These are phyloP conservation scores for Acanthochromis polyacanthus DNA, from an alignment of 2,113 vertebrate genomes.

Conservation along the genomic window DNA sequence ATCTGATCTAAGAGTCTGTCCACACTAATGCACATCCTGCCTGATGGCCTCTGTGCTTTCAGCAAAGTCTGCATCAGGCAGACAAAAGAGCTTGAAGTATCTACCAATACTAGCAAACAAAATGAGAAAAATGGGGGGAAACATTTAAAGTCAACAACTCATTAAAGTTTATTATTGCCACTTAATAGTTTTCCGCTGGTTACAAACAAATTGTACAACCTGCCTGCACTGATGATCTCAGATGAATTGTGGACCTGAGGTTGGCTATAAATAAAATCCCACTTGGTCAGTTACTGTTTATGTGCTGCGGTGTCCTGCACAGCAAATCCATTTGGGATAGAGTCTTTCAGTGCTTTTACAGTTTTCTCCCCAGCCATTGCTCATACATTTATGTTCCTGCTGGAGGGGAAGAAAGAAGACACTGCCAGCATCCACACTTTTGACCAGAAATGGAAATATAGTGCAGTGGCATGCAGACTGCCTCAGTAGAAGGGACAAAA, in stretches of 20 bases:
- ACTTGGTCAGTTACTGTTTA: conserved; percentile 7
- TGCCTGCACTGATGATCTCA: background rate
- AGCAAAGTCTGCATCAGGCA: background rate
- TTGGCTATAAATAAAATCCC: conserved; percentile 37
- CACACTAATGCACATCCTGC: background rate
- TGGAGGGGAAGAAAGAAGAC: conserved; percentile 2
- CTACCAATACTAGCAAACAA: background rate
- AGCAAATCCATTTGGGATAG: conserved; percentile 23
- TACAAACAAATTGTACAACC: conserved; percentile 1
- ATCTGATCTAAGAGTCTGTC: background rate
- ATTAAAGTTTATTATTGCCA: background rate
- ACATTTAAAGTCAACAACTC: background rate
- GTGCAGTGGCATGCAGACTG: conserved; percentile 4
- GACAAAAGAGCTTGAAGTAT: background rate
- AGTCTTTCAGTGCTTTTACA: conserved; percentile 20
- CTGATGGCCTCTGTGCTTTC: background rate
- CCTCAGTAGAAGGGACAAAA: conserved; percentile 5
- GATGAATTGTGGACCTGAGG: conserved; percentile 4
- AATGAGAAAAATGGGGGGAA: too few species aligned
- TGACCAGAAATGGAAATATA: conserved; percentile 32
- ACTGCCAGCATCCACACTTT: conserved; percentile 6
- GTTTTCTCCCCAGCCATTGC: background rate
- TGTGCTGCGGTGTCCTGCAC: conserved; percentile 16
- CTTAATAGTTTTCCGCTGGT: background rate
- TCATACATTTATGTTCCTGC: conserved; percentile 16